Evolutionary conservation across 2,888 invertebrate genomes (phyloP).

Genomic region (Drosophila subsilvestris): DNA sequence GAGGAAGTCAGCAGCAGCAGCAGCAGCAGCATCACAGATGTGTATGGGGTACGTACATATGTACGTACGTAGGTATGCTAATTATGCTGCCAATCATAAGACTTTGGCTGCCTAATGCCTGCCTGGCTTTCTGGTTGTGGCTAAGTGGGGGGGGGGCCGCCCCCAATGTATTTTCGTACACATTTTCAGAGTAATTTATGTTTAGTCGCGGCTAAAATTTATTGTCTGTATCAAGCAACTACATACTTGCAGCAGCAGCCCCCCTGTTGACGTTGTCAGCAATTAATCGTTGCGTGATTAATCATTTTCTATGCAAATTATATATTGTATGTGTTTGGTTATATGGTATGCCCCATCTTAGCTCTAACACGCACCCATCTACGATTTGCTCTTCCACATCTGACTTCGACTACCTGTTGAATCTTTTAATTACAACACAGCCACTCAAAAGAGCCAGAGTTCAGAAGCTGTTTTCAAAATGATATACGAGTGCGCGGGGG

Average conservation of each 20-base stretch:
- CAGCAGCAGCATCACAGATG: neutral
- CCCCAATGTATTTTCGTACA: slow-evolving; percentile 16
- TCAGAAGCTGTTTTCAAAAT: neutral
- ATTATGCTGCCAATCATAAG: slow-evolving; percentile 52
- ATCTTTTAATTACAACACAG: slow-evolving; percentile 45
- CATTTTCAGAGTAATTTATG: slow-evolving; percentile 28
- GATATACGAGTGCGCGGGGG: slow-evolving; percentile 19
- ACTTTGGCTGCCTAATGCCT: neutral
- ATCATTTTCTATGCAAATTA: slow-evolving; percentile 55
- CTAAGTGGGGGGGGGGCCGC: neutral
- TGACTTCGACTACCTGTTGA: neutral
- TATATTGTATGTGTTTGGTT: slow-evolving; percentile 3
- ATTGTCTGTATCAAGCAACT: slow-evolving; percentile 31
- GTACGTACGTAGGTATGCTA: slow-evolving; percentile 17
- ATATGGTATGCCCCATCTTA: neutral
- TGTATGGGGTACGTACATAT: neutral
- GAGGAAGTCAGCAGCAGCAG: slow-evolving; percentile 44
- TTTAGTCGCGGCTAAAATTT: slow-evolving; percentile 34
- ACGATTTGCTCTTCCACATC: slow-evolving; percentile 4
- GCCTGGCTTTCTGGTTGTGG: neutral
- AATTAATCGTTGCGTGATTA: slow-evolving; percentile 46
- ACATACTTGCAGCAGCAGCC: slow-evolving; percentile 49
- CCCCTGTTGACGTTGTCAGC: slow-evolving; percentile 20
- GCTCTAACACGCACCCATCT: slow-evolving; percentile 13
- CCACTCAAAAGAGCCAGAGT: slow-evolving; percentile 1